Base-by-base conservation (phyloP, 2,888 invertebrate genomes). In the Criorhina ranunculi region DNA sequence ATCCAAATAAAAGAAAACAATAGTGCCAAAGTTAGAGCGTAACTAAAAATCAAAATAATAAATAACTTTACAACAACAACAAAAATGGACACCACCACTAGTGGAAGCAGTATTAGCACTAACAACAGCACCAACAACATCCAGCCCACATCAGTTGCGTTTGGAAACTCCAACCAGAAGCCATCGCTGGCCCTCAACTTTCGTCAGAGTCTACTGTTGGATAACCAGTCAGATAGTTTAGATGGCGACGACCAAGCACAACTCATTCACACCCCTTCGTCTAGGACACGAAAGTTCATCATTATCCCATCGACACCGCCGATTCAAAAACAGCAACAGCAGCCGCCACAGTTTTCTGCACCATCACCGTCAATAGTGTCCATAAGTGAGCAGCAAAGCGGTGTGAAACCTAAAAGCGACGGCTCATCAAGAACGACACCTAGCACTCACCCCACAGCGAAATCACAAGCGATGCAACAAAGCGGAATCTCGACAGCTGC, bases 221-320 rank as follows among this genome's bases (percentile, higher is more conserved):
- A 91, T 64, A 90, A 89, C 15, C 90, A 90, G 24, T 88, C 90
- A 67, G 90, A 90, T 67, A 88, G 88, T 70, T 88, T 88, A 75
- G 90, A 89, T 66, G 88, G 87, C 69, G 91, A 91, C 60, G 91
- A 90, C 35, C 90, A 91, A 64, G 87, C 90, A 6, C 89, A 89
- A 2, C 90, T 91, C 33, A 88, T 91, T 29, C 89, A 90, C 33
- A 88, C 89, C 9, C 87, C 91, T 0, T 89, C 91, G 7, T 83
- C 88, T 69, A 90, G 90, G 49, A 88, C 90, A 2, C 91, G 90
- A 72, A 91, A 90, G 87, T 91, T 89, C 77, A 91, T 91, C 42
- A 91, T 91, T 5, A 91, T 91, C 73, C 91, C 91, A 62, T 89
- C 91, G 42, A 88, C 89, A 66, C 88, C 90, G 29, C 87, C 77